A percentile compares a stretch with the other conserved stretches of the same genome.
Evolutionary conservation across 2,888 invertebrate species (phyloP).

Genomic region (Clanis bilineata): DNA sequence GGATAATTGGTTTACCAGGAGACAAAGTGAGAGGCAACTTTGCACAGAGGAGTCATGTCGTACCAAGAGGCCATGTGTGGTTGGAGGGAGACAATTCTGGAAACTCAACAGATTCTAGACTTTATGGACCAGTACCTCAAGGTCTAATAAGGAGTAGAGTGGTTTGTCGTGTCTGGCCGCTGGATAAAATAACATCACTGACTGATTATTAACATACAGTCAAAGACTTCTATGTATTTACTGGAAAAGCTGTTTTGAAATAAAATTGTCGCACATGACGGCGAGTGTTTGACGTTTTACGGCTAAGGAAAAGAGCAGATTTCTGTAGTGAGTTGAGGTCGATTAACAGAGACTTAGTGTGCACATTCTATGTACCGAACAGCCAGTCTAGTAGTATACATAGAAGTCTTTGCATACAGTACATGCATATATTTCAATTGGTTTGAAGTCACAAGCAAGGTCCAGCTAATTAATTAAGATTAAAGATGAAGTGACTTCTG

Average conservation of each 20-base stretch:
- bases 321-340: too few relatives aligned
- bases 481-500: too few relatives aligned
- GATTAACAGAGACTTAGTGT: too few relatives aligned
- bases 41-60: conserved; percentile 73
- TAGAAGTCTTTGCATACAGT: too few relatives aligned
- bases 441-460: too few relatives aligned
- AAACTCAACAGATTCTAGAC: conserved; percentile 93
- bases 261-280: too few relatives aligned
- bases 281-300: too few relatives aligned
- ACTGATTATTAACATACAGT: conserved; percentile 43
- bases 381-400: too few relatives aligned
- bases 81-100: conserved; percentile 93
- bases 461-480: too few relatives aligned
- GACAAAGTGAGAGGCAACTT: conserved; percentile 83
- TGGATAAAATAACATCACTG: conserved; percentile 71
- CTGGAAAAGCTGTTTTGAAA: background rate
- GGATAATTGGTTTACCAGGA: conserved; percentile 89
- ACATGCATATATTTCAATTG: too few relatives aligned
- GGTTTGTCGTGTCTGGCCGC: conserved; percentile 90
- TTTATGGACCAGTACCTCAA: conserved; percentile 93
- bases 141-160: conserved; percentile 92
- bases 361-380: too few relatives aligned
- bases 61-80: conserved; percentile 95
- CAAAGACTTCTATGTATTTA: background rate
- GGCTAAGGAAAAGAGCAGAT: too few relatives aligned